Conservation (phyloP, 2,888 invertebrate species). For the Teleiodes luculella region DNA sequence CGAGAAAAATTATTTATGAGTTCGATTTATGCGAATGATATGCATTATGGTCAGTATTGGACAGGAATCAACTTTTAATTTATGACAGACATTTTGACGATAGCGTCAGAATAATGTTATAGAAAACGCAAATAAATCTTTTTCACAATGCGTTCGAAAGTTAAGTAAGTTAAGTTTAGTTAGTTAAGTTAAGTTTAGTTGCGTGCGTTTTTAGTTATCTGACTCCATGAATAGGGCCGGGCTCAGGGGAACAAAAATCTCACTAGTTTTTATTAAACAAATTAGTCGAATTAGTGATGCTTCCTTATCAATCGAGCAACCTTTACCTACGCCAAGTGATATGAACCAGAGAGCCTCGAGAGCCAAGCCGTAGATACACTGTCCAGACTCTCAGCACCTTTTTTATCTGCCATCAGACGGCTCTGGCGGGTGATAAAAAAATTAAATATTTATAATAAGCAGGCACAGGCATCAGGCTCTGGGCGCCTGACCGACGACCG, state of each 20-base stretch:
- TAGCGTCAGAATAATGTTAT: no score
- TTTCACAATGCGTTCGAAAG: no score
- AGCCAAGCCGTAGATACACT: slow-evolving; percentile 31
- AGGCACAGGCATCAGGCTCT: background rate
- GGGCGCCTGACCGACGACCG: slow-evolving; percentile 28
- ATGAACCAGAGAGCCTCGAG: slow-evolving; percentile 8
- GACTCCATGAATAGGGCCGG: no score
- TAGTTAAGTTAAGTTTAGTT: no score
- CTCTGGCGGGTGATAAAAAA: slow-evolving; percentile 43
- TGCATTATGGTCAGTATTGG: background rate
- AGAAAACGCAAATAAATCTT: no score
- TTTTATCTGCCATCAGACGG: slow-evolving; percentile 38
- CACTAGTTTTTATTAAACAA: background rate
- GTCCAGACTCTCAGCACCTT: slow-evolving; percentile 41
- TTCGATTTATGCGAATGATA: no score
- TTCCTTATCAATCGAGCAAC: background rate
- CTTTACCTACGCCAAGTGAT: slow-evolving; percentile 5
- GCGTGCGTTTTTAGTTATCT: no score
- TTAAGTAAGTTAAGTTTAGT: no score
- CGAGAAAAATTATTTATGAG: no score
- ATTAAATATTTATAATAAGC: slow-evolving; percentile 71
- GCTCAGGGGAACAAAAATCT: no score
- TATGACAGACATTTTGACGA: no score
- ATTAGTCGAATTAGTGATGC: background rate
- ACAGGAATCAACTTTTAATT: no score